A percentile compares a stretch with the other conserved stretches of the same genome.
Evolutionary conservation across 1,140 invertebrate genomes (phyloP).

Genomic region (Nylanderia fulva): DNA sequence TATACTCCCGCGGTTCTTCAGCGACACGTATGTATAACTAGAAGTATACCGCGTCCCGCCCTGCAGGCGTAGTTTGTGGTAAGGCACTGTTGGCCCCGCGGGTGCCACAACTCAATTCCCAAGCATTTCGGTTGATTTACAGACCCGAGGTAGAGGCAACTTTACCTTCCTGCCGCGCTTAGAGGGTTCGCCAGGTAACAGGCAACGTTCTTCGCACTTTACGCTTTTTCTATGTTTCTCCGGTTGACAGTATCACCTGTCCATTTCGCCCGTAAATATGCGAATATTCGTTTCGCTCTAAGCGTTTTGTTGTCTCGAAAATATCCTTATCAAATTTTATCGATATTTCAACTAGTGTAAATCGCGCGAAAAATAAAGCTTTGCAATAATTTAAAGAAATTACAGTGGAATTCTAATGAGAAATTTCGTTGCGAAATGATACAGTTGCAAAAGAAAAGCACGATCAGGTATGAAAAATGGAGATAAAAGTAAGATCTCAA

Average conservation of each 20-base stretch:
- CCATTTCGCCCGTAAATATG: neutral
- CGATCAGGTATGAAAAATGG: neutral
- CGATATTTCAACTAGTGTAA: neutral
- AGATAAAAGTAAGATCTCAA: conserved; percentile 19
- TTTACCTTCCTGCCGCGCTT: conserved; percentile 42
- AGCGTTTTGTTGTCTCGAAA: neutral
- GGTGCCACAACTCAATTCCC: conserved; percentile 79
- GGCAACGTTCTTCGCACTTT: conserved; percentile 12
- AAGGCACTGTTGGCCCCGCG: conserved; percentile 71
- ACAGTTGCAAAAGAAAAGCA: neutral
- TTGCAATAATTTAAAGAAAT: neutral
- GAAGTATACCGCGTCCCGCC: conserved; percentile 67
- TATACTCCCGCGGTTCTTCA: conserved; percentile 42
- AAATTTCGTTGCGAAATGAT: neutral
- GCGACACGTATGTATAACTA: conserved; percentile 70
- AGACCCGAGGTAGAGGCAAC: conserved; percentile 67
- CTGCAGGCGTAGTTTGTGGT: conserved; percentile 74
- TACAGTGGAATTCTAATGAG: neutral
- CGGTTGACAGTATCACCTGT: conserved; percentile 28
- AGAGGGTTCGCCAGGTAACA: conserved; percentile 17
- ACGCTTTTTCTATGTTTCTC: conserved; percentile 8
- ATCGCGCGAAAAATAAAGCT: neutral
- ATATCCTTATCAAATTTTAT: neutral
- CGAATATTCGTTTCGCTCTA: neutral
- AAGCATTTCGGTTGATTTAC: conserved; percentile 79